These are phyloP conservation scores for Lepilemur ruficaudatus DNA, from an alignment of 2,797 vertebrate genomes.

Conservation along the genomic window DNA sequence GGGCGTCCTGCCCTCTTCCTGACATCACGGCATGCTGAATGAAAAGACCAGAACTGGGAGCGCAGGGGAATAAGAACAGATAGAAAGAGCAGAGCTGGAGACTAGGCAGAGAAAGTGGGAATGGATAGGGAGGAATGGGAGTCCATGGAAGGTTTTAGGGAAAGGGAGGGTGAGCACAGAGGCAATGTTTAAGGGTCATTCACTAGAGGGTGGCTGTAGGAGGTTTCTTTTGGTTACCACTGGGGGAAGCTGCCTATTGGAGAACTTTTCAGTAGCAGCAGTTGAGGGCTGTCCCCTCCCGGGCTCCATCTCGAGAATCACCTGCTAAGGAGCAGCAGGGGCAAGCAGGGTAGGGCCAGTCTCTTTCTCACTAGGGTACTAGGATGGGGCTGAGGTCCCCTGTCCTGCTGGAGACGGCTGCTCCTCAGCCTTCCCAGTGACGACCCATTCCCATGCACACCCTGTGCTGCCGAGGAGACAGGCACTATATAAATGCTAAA, in stretches of 20 bases:
- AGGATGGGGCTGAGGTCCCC: background rate
- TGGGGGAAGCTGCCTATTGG: background rate
- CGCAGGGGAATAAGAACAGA: background rate
- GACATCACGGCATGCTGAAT: rapidly evolving
- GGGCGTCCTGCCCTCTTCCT: rapidly evolving
- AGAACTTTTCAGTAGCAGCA: background rate
- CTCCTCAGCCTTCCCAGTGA: rapidly evolving
- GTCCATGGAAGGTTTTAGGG: background rate
- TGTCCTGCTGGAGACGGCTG: background rate
- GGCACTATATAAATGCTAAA: conserved; percentile 66
- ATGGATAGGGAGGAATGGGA: rapidly evolving
- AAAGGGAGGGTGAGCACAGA: rapidly evolving
- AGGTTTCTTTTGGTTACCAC: background rate
- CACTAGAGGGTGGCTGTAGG: rapidly evolving
- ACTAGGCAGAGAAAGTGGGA: background rate
- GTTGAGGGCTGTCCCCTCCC: too few relatives aligned
- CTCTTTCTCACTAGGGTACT: background rate
- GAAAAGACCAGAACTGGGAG: rapidly evolving
- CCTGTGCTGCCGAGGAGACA: background rate
- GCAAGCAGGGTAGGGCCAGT: background rate
- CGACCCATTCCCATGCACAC: background rate
- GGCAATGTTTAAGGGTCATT: background rate
- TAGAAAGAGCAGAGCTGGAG: background rate
- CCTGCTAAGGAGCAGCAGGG: background rate
- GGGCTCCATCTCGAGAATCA: background rate